Evolutionary conservation across 2,888 invertebrate species (phyloP).

Genomic region (Noctuana brunneofusca): DNA sequence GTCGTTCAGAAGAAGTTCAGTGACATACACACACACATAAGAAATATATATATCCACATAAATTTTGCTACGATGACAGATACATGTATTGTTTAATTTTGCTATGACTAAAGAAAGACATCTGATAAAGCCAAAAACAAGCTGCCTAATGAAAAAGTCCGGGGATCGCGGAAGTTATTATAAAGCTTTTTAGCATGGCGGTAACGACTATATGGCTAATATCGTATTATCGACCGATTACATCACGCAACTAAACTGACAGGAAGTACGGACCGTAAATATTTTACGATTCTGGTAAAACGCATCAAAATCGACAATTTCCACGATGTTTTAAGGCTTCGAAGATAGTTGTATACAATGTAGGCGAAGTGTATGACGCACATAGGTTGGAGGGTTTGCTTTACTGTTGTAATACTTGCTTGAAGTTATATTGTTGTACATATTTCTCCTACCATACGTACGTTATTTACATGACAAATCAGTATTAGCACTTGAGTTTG

Average conservation of each 20-base stretch:
- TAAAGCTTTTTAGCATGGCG: slow-evolving; percentile 14
- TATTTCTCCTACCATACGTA: too few relatives aligned
- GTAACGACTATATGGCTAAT: slow-evolving; percentile 10
- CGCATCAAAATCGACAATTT: slow-evolving; percentile 15
- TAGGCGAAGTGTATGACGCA: neutral
- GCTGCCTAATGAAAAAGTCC: slow-evolving; percentile 1
- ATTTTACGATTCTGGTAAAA: slow-evolving; percentile 42
- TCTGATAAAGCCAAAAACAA: neutral
- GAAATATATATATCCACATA: too few relatives aligned
- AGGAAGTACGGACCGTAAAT: slow-evolving; percentile 48
- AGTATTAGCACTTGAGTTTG: neutral
- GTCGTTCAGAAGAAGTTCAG: too few relatives aligned
- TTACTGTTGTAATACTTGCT: neutral
- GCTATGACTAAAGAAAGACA: slow-evolving; percentile 1
- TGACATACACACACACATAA: too few relatives aligned
- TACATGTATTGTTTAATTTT: neutral
- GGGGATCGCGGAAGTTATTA: slow-evolving; percentile 9
- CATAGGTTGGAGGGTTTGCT: neutral
- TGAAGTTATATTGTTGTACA: neutral
- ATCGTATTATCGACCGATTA: slow-evolving; percentile 17
- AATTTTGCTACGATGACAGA: neutral
- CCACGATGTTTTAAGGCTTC: slow-evolving; percentile 1
- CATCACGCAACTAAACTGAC: slow-evolving; percentile 51
- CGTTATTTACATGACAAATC: neutral
- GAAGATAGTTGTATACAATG: neutral